phyloP scores from a whole-genome alignment of 2,888 invertebrate genomes.

The Leucania comma region DNA sequence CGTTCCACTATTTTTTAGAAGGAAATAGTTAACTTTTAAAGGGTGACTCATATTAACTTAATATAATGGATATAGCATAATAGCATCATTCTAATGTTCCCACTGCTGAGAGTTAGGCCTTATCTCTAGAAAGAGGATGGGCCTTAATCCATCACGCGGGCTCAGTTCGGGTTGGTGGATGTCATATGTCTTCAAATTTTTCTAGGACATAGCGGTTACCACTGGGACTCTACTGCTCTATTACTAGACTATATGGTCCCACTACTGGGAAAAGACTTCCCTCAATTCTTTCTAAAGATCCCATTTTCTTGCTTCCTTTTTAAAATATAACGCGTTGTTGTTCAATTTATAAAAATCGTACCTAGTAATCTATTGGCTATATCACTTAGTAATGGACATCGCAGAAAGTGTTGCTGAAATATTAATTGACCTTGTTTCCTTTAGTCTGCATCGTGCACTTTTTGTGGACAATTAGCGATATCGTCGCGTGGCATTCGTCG shows the following conservation, averaged over 20 bases:
- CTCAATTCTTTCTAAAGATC: too few species aligned
- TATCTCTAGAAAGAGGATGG: too few species aligned
- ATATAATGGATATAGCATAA: background rate
- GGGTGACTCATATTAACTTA: constrained; percentile 43
- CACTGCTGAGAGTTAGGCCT: too few species aligned
- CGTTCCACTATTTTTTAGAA: constrained; percentile 50
- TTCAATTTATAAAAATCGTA: constrained; percentile 11
- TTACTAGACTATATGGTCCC: too few species aligned
- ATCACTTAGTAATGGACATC: background rate
- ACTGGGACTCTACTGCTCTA: too few species aligned
- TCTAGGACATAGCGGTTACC: too few species aligned
- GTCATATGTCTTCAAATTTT: too few species aligned
- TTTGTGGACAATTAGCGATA: constrained; percentile 64
- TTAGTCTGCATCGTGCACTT: constrained; percentile 36
- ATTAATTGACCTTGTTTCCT: constrained; percentile 46
- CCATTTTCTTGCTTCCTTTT: too few species aligned
- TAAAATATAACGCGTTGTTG: constrained; percentile 9
- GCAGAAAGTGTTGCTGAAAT: constrained; percentile 47
- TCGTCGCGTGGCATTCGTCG: constrained; percentile 78
- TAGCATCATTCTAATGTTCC: too few species aligned
- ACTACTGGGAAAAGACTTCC: too few species aligned
- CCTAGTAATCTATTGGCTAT: background rate
- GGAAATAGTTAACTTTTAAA: constrained; percentile 46
- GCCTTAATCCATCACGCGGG: too few species aligned
- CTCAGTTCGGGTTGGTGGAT: too few species aligned